These are phyloP conservation scores for Rhea pennata DNA, from an alignment of 2,113 vertebrate genomes.

Conservation along the genomic window DNA sequence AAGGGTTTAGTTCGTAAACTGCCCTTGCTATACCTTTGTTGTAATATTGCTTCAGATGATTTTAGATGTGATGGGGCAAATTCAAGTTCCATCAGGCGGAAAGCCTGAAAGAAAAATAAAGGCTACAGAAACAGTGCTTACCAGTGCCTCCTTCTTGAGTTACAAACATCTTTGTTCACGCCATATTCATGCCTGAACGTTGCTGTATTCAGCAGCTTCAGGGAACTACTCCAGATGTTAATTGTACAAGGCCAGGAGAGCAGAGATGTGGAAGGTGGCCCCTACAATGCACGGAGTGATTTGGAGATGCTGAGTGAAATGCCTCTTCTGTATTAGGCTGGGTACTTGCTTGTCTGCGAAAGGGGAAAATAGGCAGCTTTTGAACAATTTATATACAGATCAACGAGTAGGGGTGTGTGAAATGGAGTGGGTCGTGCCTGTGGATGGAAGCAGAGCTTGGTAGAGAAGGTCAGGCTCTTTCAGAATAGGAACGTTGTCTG, in stretches of 20 bases:
- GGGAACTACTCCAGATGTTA: not conserved
- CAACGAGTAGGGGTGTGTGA: not conserved
- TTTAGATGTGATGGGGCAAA: not conserved
- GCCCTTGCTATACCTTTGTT: not conserved
- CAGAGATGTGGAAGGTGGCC: not conserved
- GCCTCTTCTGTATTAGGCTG: not conserved
- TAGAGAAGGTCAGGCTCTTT: no score
- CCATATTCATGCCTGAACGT: not conserved
- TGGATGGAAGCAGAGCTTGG: not conserved
- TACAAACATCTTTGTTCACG: no score
- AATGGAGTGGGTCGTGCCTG: not conserved
- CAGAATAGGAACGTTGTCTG: no score
- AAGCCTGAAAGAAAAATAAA: not conserved
- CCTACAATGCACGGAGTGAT: not conserved
- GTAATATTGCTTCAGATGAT: not conserved
- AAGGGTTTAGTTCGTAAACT: not conserved
- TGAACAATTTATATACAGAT: not conserved
- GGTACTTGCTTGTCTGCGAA: not conserved
- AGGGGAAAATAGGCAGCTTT: not conserved
- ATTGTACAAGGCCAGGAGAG: not conserved
- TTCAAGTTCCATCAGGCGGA: not conserved
- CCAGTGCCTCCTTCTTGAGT: rapidly evolving
- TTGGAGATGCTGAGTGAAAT: not conserved
- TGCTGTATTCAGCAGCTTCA: not conserved
- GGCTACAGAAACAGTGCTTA: not conserved